These are phyloP conservation scores for Rhimphoctona megacephalus DNA, from an alignment of 2,888 invertebrate genomes.

Conservation along the genomic window DNA sequence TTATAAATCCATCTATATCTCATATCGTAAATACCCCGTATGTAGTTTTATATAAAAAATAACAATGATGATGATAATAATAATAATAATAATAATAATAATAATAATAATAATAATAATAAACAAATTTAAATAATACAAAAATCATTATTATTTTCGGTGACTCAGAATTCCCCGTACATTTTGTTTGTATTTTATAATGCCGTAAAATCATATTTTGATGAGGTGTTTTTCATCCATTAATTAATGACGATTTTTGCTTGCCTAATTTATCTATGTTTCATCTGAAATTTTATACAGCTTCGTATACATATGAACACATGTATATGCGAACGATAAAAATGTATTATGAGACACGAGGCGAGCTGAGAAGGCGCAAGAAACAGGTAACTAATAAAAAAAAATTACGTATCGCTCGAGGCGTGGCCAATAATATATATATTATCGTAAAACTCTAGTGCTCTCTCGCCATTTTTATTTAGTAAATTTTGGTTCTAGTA, in stretches of 20 bases:
- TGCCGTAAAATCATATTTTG: too few species aligned
- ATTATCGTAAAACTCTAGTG: slow-evolving; percentile 54
- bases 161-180: neutral
- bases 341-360: slow-evolving; percentile 38
- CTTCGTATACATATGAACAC: too few species aligned
- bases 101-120: too few species aligned
- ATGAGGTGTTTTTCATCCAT: neutral
- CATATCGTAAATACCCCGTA: neutral
- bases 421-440: slow-evolving; percentile 49
- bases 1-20: neutral
- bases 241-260: neutral
- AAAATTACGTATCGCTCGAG: neutral
- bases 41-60: neutral
- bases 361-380: slow-evolving; percentile 29
- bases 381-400: slow-evolving; percentile 1
- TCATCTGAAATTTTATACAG: neutral
- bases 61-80: too few species aligned
- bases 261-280: neutral
- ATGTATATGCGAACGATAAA: neutral
- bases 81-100: too few species aligned
- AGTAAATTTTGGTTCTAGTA: slow-evolving; percentile 25
- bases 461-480: slow-evolving; percentile 50
- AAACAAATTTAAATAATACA: neutral
- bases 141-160: too few species aligned
- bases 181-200: neutral